phyloP scores from a whole-genome alignment of 2,113 vertebrate species.

The Acrocephalus arundinaceus region DNA sequence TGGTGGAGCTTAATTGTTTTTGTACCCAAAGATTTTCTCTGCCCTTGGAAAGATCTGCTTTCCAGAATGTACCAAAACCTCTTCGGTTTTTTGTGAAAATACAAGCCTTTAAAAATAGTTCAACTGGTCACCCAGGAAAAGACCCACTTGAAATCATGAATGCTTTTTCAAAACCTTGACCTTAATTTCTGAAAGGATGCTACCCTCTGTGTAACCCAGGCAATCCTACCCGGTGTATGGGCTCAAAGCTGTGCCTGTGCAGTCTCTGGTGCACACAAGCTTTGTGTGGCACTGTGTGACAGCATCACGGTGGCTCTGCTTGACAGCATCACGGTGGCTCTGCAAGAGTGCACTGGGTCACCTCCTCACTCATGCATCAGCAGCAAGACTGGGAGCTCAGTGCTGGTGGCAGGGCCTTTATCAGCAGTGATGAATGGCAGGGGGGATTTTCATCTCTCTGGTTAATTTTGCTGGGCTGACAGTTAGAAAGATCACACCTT shows the following conservation, averaged over 20 bases:
- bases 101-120: neutral
- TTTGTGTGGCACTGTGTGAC: neutral
- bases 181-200: neutral
- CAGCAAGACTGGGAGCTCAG: neutral
- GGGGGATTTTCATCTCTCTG: constrained; percentile 23
- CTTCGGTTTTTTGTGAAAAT: neutral
- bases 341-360: neutral
- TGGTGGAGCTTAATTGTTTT: neutral
- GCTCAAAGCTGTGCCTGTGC: neutral
- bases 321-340: fast-evolving
- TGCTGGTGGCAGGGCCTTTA: constrained; percentile 16
- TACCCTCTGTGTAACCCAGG: neutral
- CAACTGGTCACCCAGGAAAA: neutral
- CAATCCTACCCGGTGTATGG: neutral
- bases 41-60: neutral
- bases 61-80: neutral
- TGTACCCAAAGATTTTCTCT: neutral
- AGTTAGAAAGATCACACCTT: neutral
- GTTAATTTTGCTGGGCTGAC: constrained; percentile 24
- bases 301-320: neutral
- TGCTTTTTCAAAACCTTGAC: neutral
- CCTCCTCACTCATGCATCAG: neutral
- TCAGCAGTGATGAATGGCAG: neutral
- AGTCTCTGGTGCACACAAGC: neutral
- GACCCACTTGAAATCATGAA: neutral